Conservation (phyloP, 2,888 invertebrate species). For the Griposia aprilina region DNA sequence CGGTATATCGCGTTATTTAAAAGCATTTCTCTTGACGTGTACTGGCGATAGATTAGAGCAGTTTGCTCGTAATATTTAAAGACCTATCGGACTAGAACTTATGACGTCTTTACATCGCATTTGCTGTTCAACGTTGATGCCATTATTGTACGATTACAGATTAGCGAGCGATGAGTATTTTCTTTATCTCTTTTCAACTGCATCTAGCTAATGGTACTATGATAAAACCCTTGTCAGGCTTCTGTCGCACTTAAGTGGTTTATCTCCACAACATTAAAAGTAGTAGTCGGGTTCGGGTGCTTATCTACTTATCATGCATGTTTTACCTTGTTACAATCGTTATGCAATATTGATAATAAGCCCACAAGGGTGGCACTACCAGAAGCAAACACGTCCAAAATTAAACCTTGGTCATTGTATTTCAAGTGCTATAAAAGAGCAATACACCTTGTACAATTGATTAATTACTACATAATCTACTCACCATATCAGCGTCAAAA, state of each 20-base stretch:
- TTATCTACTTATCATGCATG: conserved; percentile 30
- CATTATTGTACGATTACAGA: conserved; percentile 52
- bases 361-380: background rate
- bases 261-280: conserved; percentile 37
- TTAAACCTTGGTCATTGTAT: background rate
- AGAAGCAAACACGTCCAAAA: background rate
- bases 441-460: background rate
- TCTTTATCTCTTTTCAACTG: conserved; percentile 45
- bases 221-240: conserved; percentile 52
- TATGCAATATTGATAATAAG: conserved; percentile 5
- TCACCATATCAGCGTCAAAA: background rate
- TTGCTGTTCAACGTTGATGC: conserved; percentile 41
- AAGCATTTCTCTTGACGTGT: conserved; percentile 56
- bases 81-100: conserved; percentile 38
- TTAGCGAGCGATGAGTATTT: conserved; percentile 38
- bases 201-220: conserved; percentile 48
- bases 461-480: background rate
- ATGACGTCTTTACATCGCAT: conserved; percentile 61
- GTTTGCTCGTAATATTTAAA: conserved; percentile 54
- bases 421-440: background rate
- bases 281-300: conserved; percentile 2
- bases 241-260: conserved; percentile 49
- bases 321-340: background rate
- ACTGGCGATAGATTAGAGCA: conserved; percentile 36
- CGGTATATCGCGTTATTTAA: conserved; percentile 34